Evolutionary conservation across 2,113 vertebrate species (phyloP), one percentile per base, ranked within the genome.

Genomic region (Anguilla japonica): DNA sequence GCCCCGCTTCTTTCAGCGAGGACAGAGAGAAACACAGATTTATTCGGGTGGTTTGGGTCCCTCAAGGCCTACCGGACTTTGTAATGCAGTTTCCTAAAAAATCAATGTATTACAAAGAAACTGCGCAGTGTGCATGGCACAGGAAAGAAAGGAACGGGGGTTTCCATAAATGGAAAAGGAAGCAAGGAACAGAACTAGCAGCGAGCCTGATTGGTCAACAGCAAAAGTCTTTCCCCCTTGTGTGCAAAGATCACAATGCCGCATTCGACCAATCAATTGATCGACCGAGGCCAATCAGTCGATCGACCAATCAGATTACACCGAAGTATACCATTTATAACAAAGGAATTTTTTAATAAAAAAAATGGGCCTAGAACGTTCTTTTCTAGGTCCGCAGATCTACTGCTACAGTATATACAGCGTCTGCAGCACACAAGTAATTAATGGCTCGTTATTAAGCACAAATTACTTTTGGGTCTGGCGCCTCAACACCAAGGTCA

Each of bases 401-500:
- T 8, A 29, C 26, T n/a, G 20, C 26, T n/a, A 20, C 20, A 20
- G 57, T 60, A 34, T 34, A 20, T 26, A 67, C 22, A 67, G 71
- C 0, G 26, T 9, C n/a, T 34, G n/a, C n/a, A 34, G 26, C 26
- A n/a, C 63, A 29, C 7, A 13, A 29, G 67, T 85, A 56, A 67
- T 88, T 82, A 86, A 82, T 79, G 85, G 40, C 41, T 79, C 34
- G 46, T 34, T 83, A 71, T 5, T 75, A 34, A 75, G 2, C n/a
- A 29, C 20, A 71, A 71, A 8, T 26, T 9, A n/a, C 16, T n/a
- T 20, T 16, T 60, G 18, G 18, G 57, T 29, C 71, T 78, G 8
- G 5, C 14, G 11, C 39, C 40, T 2, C 13, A 39, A 79, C 13
- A 4, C 75, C n/a, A 34, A 34, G 75, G 15, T 40, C 14, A 79